phyloP scores from a whole-genome alignment of 2,113 vertebrate species.

The Oreochromis spilurus region DNA sequence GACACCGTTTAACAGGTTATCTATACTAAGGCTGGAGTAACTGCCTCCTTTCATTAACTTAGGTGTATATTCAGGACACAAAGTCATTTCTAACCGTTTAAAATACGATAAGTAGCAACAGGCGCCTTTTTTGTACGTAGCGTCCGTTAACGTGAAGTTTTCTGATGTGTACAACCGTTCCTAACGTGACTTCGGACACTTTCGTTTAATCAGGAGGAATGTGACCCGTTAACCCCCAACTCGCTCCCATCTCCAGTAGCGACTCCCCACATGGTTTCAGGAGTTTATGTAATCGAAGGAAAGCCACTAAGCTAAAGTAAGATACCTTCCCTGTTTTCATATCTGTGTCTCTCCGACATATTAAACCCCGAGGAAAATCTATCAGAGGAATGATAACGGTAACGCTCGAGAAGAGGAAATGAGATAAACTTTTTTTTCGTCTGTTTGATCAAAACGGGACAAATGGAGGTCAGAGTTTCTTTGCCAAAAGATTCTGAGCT shows the following conservation, averaged over 20 bases:
- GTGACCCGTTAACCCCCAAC: neutral
- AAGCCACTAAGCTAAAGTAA: neutral
- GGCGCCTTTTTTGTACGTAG: neutral
- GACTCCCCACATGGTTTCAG: neutral
- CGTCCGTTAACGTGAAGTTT: neutral
- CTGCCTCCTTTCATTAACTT: neutral
- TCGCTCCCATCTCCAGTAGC: neutral
- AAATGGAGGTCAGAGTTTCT: neutral
- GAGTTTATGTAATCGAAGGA: neutral
- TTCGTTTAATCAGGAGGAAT: neutral
- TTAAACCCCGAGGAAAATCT: neutral
- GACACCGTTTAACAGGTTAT: neutral
- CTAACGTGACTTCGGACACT: neutral
- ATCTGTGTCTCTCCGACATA: neutral
- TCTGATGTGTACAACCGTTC: neutral
- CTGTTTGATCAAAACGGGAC: neutral
- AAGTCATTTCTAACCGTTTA: neutral
- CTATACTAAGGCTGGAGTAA: neutral
- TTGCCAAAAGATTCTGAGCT: neutral
- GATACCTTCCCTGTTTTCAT: too few relatives aligned
- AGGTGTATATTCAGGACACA: neutral
- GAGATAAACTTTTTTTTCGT: neutral
- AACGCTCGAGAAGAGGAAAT: neutral
- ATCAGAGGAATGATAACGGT: neutral
- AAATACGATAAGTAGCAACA: neutral